phyloP scores from a whole-genome alignment of 2,113 vertebrate species.

The Colossoma macropomum region DNA sequence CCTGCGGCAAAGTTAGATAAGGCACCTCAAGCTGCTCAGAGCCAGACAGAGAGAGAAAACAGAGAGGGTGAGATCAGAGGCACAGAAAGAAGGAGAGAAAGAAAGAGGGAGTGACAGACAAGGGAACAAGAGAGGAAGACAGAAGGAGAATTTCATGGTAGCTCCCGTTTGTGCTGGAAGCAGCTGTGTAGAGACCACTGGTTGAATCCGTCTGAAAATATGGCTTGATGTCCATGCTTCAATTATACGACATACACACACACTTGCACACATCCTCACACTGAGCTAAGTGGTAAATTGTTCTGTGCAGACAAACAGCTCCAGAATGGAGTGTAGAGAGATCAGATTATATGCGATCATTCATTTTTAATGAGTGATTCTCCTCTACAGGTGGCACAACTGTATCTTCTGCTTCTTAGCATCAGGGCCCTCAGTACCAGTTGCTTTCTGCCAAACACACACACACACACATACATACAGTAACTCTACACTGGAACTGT shows the following conservation, averaged over 20 bases:
- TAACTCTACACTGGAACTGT: background rate
- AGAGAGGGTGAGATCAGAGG: conserved; percentile 47
- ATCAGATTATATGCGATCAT: background rate
- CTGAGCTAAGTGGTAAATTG: background rate
- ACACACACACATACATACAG: background rate
- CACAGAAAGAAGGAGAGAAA: conserved; percentile 11
- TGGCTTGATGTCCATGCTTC: background rate
- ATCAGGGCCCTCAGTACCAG: background rate
- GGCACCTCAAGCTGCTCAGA: conserved; percentile 75
- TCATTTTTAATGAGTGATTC: background rate
- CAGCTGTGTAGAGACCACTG: background rate
- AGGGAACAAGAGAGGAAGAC: background rate
- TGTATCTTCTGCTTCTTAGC: background rate
- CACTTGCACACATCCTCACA: background rate
- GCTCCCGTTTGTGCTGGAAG: background rate
- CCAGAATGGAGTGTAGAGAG: background rate
- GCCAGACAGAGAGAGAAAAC: conserved; percentile 31
- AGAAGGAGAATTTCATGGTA: conserved; percentile 8
- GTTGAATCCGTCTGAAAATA: background rate
- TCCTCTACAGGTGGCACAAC: background rate
- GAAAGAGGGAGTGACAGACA: conserved; percentile 29
- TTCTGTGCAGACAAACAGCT: background rate
- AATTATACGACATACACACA: background rate
- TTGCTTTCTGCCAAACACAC: background rate
- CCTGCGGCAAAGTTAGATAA: conserved; percentile 75